These are phyloP conservation scores for Lithobates pipiens DNA, from an alignment of 2,797 vertebrate species.

Conservation along the genomic window DNA sequence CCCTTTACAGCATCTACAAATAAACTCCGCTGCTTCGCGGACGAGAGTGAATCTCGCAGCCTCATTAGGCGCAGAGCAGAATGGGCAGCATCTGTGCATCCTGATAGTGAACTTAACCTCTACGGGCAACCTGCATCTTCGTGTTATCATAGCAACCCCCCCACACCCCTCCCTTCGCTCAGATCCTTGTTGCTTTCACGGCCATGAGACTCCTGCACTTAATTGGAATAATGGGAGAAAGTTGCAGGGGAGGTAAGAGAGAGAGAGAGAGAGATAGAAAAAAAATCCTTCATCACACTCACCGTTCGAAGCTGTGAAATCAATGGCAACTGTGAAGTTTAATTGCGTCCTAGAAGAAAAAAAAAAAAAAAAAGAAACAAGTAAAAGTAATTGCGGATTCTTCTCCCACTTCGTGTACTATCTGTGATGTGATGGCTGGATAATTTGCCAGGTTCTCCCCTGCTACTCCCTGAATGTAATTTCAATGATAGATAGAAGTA, in stretches of 20 bases:
- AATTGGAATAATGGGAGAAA: slow-evolving; percentile 54
- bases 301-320: slow-evolving; percentile 98
- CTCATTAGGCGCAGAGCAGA: slow-evolving; percentile 39
- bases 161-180: background rate
- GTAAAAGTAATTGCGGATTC: slow-evolving; percentile 62
- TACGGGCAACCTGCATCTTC: background rate
- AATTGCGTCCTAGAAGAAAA: slow-evolving; percentile 86
- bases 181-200: slow-evolving; percentile 32
- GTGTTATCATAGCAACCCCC: background rate
- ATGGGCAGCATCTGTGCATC: slow-evolving; percentile 16
- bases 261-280: background rate
- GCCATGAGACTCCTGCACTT: slow-evolving; percentile 33
- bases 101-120: slow-evolving; percentile 11
- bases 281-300: slow-evolving; percentile 66
- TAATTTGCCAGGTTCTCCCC: slow-evolving; percentile 35
- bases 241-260: slow-evolving; percentile 23
- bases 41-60: slow-evolving; percentile 15
- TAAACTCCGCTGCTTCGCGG: slow-evolving; percentile 1
- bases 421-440: slow-evolving; percentile 29
- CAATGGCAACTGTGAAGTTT: slow-evolving; percentile 97
- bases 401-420: slow-evolving; percentile 3
- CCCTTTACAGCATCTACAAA: slow-evolving; percentile 20
- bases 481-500: background rate
- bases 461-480: slow-evolving; percentile 4
- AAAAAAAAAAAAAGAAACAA: slow-evolving; percentile 27